These are phyloP conservation scores for Syngnathus acus DNA, from an alignment of 2,797 vertebrate species.

Conservation along the genomic window DNA sequence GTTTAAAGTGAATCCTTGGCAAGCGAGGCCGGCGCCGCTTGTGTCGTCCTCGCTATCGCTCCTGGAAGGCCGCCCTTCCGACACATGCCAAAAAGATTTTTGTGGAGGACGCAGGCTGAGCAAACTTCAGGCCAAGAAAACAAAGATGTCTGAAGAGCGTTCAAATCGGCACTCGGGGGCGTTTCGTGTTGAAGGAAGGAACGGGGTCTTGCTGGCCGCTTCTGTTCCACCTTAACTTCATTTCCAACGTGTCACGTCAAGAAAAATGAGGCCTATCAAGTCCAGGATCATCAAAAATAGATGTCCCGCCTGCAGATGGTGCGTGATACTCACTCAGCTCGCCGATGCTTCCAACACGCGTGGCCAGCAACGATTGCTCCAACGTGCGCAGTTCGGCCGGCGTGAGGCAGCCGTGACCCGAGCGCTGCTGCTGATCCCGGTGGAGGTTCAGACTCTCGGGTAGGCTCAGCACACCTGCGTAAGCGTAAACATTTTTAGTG, in stretches of 20 bases:
- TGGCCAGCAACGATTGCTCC: slow-evolving; percentile 91
- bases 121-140: neutral
- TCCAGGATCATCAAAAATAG: slow-evolving; percentile 53
- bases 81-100: neutral
- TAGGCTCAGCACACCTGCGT: slow-evolving; percentile 86
- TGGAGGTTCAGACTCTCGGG: slow-evolving; percentile 92
- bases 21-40: neutral
- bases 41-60: neutral
- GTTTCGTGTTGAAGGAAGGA: neutral
- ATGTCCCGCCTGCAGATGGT: slow-evolving; percentile 1
- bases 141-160: neutral
- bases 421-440: slow-evolving; percentile 85
- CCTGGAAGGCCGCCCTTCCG: neutral
- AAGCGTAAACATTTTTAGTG: neutral
- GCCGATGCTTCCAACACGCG: slow-evolving; percentile 90
- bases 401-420: slow-evolving; percentile 79
- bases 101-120: neutral
- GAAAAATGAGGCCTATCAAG: slow-evolving; percentile 36
- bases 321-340: slow-evolving; percentile 85
- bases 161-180: neutral
- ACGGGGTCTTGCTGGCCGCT: too few species aligned
- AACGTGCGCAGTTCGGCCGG: slow-evolving; percentile 91
- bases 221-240: neutral
- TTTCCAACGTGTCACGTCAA: slow-evolving; percentile 14
- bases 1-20: slow-evolving; percentile 3